A percentile compares a stretch with the other conserved stretches of the same genome.
Evolutionary conservation across 2,113 vertebrate species (phyloP).

Genomic region (Gymnorhina tibicen): DNA sequence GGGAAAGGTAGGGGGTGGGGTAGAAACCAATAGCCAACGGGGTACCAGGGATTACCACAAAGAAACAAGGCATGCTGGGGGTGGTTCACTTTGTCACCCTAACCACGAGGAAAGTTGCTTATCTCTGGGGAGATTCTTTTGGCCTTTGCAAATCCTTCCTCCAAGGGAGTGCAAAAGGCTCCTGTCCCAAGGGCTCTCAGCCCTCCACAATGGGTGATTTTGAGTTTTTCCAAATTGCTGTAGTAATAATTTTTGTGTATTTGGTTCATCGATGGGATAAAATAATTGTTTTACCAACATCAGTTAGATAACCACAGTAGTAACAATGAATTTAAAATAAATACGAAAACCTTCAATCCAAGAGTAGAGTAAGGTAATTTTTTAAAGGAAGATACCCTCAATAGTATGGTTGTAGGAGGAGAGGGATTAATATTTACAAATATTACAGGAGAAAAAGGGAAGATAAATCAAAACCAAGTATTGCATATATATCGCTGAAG

Average conservation of each 20-base stretch:
- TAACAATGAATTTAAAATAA: not conserved
- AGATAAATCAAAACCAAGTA: not conserved
- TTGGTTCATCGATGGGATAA: not conserved
- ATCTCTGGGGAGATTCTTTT: too few species aligned
- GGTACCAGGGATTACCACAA: too few species aligned
- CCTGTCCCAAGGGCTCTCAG: too few species aligned
- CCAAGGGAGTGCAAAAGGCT: too few species aligned
- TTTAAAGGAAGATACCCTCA: not conserved
- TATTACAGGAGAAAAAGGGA: not conserved
- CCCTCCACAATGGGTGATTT: not conserved
- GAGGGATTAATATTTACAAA: not conserved
- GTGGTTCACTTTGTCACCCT: too few species aligned
- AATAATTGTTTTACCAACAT: not conserved
- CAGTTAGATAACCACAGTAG: not conserved
- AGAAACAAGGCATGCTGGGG: too few species aligned
- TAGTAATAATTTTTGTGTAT: not conserved
- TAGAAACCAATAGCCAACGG: too few species aligned
- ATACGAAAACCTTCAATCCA: not conserved
- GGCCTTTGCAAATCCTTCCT: too few species aligned
- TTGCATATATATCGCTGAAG: not conserved
- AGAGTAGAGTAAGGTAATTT: not conserved
- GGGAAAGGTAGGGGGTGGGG: too few species aligned
- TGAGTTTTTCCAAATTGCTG: not conserved
- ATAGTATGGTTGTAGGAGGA: not conserved
- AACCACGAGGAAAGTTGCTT: too few species aligned